Percentiles rank a stretch among this genome's conserved stretches.
These are phyloP conservation scores for Tyria jacobaeae DNA, from an alignment of 2,888 invertebrate species.

Conservation along the genomic window DNA sequence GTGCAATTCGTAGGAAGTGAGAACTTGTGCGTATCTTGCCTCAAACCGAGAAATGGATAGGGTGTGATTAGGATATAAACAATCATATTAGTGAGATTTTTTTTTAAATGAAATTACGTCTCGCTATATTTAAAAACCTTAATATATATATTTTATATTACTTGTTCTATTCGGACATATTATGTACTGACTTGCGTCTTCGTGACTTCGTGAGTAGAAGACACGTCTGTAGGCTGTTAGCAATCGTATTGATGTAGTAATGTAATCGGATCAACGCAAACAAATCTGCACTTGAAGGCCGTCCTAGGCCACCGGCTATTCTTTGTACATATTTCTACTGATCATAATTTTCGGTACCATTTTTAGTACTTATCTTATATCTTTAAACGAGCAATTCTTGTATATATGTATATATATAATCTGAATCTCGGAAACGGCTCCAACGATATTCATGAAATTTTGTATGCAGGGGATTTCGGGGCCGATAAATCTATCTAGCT, in stretches of 20 bases:
- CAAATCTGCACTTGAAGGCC: conserved; percentile 9
- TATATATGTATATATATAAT: too few species aligned
- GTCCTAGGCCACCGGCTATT: background rate
- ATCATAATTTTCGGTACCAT: too few species aligned
- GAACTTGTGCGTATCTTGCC: conserved; percentile 44
- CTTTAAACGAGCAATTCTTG: too few species aligned
- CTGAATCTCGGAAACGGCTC: too few species aligned
- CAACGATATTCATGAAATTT: too few species aligned
- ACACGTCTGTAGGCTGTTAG: background rate
- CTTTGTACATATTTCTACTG: background rate
- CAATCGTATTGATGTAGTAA: background rate
- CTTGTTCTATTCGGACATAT: background rate
- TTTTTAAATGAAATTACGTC: background rate
- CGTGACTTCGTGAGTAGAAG: background rate
- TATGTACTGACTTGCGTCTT: background rate
- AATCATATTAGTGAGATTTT: background rate
- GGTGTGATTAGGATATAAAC: background rate
- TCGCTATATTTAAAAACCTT: background rate
- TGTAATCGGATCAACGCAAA: conserved; percentile 14
- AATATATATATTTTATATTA: too few species aligned
- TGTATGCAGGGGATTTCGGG: too few species aligned
- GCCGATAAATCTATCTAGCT: too few species aligned
- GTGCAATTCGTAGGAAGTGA: conserved; percentile 43
- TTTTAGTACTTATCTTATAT: too few species aligned
- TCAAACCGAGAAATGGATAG: conserved; percentile 20